A percentile compares a stretch with the other conserved stretches of the same genome.
These are phyloP conservation scores for Drosophila dunni DNA, from an alignment of 1,140 invertebrate genomes.

Conservation along the genomic window DNA sequence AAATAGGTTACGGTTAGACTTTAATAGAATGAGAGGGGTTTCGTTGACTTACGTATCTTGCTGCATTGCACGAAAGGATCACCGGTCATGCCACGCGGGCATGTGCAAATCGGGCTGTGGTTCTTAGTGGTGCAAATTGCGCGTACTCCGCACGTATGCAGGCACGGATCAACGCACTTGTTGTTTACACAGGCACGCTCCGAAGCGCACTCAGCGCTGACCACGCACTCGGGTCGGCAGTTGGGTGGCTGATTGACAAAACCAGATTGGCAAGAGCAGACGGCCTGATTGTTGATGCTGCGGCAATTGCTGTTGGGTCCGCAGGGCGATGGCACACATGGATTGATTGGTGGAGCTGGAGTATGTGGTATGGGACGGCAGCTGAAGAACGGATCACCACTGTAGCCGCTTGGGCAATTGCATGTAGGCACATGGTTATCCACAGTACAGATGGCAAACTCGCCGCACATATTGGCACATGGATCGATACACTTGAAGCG, in stretches of 20 bases:
- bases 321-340: conserved; percentile 88
- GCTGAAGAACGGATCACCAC: conserved; percentile 92
- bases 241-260: conserved; percentile 92
- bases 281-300: conserved; percentile 87
- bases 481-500: conserved; percentile 91
- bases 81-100: conserved; percentile 87
- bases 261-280: conserved; percentile 89
- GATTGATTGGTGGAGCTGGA: conserved; percentile 81
- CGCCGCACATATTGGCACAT: conserved; percentile 90
- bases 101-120: conserved; percentile 88
- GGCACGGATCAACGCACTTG: conserved; percentile 90
- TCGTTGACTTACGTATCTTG: conserved; percentile 85
- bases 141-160: conserved; percentile 88
- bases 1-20: neutral
- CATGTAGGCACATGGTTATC: conserved; percentile 91
- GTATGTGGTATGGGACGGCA: conserved; percentile 88
- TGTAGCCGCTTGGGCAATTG: conserved; percentile 89
- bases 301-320: conserved; percentile 90
- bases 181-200: conserved; percentile 89
- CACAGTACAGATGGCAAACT: conserved; percentile 90
- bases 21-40: neutral
- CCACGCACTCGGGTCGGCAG: conserved; percentile 89
- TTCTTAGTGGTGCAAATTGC: conserved; percentile 87
- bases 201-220: conserved; percentile 88
- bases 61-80: conserved; percentile 88